Evolutionary conservation across 2,113 vertebrate genomes (phyloP).

Genomic region (Proterorhinus semilunaris): DNA sequence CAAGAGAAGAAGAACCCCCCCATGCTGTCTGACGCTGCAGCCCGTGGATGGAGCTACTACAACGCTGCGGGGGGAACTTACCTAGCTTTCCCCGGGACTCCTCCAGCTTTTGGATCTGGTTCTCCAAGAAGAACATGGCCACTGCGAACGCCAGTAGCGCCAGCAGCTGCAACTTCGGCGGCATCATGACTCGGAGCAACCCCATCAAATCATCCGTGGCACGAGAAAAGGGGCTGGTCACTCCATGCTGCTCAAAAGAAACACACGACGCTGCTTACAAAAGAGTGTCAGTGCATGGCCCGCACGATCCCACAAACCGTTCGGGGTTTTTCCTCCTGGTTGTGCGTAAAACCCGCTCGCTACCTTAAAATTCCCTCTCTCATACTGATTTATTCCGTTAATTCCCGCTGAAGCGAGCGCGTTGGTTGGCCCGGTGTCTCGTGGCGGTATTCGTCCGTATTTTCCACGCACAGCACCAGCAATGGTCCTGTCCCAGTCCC

Average conservation of each 20-base stretch:
- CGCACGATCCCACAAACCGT: constrained; percentile 3
- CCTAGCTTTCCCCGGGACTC: constrained; percentile 95
- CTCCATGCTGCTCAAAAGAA: constrained; percentile 60
- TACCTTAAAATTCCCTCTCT: constrained; percentile 40
- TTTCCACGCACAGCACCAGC: constrained; percentile 36
- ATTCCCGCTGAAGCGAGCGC: background rate
- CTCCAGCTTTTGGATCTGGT: constrained; percentile 97
- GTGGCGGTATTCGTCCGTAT: constrained; percentile 23
- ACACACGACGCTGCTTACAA: constrained; percentile 46
- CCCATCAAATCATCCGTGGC: constrained; percentile 86
- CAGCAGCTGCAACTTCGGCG: constrained; percentile 96
- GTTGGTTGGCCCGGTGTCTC: constrained; percentile 9
- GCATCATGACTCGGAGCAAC: constrained; percentile 95
- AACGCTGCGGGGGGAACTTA: constrained; percentile 65
- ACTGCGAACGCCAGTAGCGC: constrained; percentile 91
- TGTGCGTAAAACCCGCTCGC: constrained; percentile 20
- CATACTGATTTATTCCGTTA: constrained; percentile 10
- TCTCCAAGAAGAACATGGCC: constrained; percentile 92
- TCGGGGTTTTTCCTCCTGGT: background rate
- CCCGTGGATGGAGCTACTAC: background rate
- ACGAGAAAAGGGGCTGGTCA: constrained; percentile 56
- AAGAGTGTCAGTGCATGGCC: constrained; percentile 59
- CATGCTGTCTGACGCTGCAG: background rate
- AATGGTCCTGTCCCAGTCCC: constrained; percentile 39
- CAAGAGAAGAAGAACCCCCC: background rate